Base-by-base conservation (phyloP, 1,140 invertebrate genomes). In the Chrysoperla carnea region DNA sequence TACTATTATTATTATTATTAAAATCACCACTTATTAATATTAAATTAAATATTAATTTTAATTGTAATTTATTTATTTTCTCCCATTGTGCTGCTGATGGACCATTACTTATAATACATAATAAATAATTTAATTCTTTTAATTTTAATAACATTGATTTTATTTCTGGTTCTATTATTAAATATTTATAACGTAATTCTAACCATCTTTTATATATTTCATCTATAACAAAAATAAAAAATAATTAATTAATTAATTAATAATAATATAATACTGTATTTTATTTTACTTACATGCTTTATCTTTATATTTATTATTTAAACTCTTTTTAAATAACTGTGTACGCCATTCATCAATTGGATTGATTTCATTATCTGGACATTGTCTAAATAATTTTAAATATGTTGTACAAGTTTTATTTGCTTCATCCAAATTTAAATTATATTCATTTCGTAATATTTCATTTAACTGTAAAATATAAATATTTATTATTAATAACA, bases 81-180 rank as follows among this genome's bases (percentile, higher is more conserved):
- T 89, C 84, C 82, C 84, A 86, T 61, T 90, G 85, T 8, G 81
- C 76, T 35, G 75, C 70, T 14, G 84, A 85, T 2, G 84, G 78
- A 8, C 84, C 84, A 59, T 88, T 88, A 40, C 83, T 85, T 52
- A 86, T 84, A 45, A 89, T 61, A 37, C 75, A n/a, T 83, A 44
- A 88, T 60, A 41, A 74, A 64, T 59, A 83, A 86, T 50, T 76
- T 23, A 23, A 72, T 54, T 77, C 67, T 49, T 71, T 69, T 40
- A 84, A 64, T 33, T 73, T 70, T 48, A 64, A 62, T 36, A 87
- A 63, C 44, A 87, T 64, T 33, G 69, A 61, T 47, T 73, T 61
- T 36, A 80, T 72, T 40, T 82, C 76, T 15, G 72, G 59, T 4
- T 70, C 57, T 42, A 83, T 54, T 41, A 72, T 68, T 57, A 88